These are phyloP conservation scores for Tribolium freemani DNA, from an alignment of 2,888 invertebrate genomes.

Conservation along the genomic window DNA sequence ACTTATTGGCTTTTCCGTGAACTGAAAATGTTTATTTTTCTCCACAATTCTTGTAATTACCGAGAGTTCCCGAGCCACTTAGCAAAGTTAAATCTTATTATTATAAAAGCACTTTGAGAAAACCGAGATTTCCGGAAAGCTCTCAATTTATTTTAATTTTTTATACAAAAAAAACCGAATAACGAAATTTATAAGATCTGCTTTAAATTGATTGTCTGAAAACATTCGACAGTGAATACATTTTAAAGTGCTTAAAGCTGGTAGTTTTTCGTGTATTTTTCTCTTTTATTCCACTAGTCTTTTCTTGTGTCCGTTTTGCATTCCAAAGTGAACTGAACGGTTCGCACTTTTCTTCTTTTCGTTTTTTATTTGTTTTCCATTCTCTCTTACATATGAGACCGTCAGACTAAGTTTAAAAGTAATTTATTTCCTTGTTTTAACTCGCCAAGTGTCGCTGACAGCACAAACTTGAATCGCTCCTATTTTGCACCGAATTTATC, in stretches of 20 bases:
- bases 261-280: slow-evolving; percentile 27
- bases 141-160: not conserved
- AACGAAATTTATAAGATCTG: not conserved
- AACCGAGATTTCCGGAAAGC: not conserved
- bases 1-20: not conserved
- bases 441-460: slow-evolving; percentile 46
- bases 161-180: not conserved
- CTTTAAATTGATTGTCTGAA: not conserved
- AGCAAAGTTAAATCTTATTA: not conserved
- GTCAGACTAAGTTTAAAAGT: slow-evolving; percentile 52
- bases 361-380: slow-evolving; percentile 55
- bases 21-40: not conserved
- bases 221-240: not conserved
- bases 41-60: not conserved
- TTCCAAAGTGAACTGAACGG: slow-evolving; percentile 49
- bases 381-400: slow-evolving; percentile 53
- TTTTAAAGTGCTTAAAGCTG: slow-evolving; percentile 18
- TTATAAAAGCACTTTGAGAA: not conserved
- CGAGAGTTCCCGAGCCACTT: not conserved
- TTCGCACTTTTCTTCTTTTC: slow-evolving; percentile 39
- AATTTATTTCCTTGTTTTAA: slow-evolving; percentile 53
- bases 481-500: slow-evolving; percentile 35
- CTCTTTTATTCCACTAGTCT: slow-evolving; percentile 19
- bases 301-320: slow-evolving; percentile 47
- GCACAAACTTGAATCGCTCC: slow-evolving; percentile 40